Percentiles rank a stretch among this genome's conserved stretches.
phyloP scores from a whole-genome alignment of 2,888 invertebrate species.

The Teinopalpus imperialis region DNA sequence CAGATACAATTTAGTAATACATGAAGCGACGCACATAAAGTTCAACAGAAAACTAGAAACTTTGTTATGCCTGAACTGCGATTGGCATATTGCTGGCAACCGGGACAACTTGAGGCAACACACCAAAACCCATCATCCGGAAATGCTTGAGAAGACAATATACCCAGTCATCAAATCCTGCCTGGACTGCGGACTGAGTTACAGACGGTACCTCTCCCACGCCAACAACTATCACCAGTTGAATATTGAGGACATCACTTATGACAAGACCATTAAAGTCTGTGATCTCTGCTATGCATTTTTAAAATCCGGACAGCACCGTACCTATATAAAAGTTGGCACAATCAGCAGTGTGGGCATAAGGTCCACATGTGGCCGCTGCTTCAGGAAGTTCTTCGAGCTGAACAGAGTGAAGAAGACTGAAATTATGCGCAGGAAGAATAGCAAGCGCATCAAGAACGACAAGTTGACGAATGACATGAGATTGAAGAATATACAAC shows the following conservation, averaged over 20 bases:
- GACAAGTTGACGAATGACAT: conserved; percentile 29
- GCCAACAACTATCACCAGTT: conserved; percentile 27
- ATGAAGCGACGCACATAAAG: conserved; percentile 28
- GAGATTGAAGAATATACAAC: conserved; percentile 33
- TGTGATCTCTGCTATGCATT: conserved; percentile 27
- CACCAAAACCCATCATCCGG: conserved; percentile 11
- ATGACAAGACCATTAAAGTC: conserved; percentile 13
- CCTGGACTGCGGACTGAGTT: conserved; percentile 26
- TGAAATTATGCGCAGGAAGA: not conserved
- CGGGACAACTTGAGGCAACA: conserved; percentile 18
- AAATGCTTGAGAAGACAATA: not conserved
- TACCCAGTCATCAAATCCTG: conserved; percentile 11
- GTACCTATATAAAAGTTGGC: conserved; percentile 14
- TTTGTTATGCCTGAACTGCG: conserved; percentile 30
- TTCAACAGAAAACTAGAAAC: conserved; percentile 17
- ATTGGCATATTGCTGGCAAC: conserved; percentile 29
- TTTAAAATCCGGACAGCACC: conserved; percentile 6
- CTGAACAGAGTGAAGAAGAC: conserved; percentile 25
- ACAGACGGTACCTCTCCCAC: conserved; percentile 25
- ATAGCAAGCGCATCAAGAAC: not conserved
- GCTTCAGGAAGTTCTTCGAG: conserved; percentile 26
- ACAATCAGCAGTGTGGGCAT: conserved; percentile 15
- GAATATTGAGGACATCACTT: not conserved
- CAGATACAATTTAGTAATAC: conserved; percentile 30
- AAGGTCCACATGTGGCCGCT: conserved; percentile 24